Percentiles rank a stretch among this genome's conserved stretches.
Conservation (phyloP, 2,113 vertebrate species). For the Phylloscopus trochiloides region DNA sequence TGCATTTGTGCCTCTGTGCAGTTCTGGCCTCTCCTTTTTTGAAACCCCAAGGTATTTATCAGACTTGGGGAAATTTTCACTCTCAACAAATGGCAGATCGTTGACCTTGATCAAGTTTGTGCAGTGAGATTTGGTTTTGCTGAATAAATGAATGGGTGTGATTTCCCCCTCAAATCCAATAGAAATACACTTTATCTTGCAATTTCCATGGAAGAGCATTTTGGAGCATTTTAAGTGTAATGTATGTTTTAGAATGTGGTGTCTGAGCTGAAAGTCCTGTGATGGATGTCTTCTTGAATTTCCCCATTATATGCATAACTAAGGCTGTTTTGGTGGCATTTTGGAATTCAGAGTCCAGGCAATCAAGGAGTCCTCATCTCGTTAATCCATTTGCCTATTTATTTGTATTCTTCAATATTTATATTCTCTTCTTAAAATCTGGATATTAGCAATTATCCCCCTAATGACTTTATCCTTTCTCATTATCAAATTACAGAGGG, state of each 20-base stretch:
- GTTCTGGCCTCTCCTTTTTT: not conserved
- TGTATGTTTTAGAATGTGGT: not conserved
- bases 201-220: not conserved
- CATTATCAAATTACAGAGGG: conserved; percentile 10
- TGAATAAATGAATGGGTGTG: not conserved
- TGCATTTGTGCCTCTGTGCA: not conserved
- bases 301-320: not conserved
- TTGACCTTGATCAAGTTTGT: not conserved
- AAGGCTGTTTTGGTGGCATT: not conserved
- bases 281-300: conserved; percentile 3
- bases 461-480: conserved; percentile 34
- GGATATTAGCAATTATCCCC: conserved; percentile 22
- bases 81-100: not conserved
- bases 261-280: not conserved
- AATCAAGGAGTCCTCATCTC: not conserved
- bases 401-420: conserved; percentile 29
- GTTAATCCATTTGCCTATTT: conserved; percentile 27
- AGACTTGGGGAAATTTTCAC: not conserved
- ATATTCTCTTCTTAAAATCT: not conserved
- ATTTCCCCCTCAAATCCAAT: not conserved
- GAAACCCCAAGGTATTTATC: not conserved
- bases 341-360: not conserved
- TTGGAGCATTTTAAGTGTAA: not conserved
- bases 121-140: not conserved
- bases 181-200: not conserved